A percentile compares a stretch with the other conserved stretches of the same genome.
Conservation (phyloP, 2,797 vertebrate genomes). For the Sebastolobus alascanus region DNA sequence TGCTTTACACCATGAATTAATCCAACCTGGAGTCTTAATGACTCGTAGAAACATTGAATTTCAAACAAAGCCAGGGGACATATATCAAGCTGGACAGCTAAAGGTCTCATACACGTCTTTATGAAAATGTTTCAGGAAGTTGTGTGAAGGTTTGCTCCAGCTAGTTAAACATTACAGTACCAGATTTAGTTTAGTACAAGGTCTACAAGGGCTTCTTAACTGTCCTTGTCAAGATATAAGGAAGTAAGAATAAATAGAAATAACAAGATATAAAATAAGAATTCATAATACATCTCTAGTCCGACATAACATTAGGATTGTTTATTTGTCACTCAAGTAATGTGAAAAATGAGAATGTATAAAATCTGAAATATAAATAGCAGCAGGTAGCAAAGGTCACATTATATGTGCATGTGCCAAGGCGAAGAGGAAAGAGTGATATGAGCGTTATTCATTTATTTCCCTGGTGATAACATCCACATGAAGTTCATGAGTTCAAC, state of each 20-base stretch:
- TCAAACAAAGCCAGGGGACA: conserved; percentile 11
- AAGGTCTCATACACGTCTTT: not conserved
- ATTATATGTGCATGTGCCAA: not conserved
- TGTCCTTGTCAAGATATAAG: not conserved
- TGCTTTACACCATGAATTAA: conserved; percentile 58
- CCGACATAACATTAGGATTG: not conserved
- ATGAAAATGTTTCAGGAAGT: not conserved
- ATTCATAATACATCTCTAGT: not conserved
- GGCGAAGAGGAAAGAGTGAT: not conserved
- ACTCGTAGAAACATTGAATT: conserved; percentile 30
- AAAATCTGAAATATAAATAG: conserved; percentile 15
- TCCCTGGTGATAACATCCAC: conserved; percentile 12
- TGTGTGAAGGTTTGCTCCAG: not conserved
- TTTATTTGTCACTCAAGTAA: not conserved
- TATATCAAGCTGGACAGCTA: not conserved
- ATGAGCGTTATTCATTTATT: conserved; percentile 23
- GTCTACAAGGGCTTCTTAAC: not conserved
- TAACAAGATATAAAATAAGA: not conserved
- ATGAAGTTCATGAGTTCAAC: conserved; percentile 1
- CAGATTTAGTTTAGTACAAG: not conserved
- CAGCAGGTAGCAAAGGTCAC: conserved; percentile 36
- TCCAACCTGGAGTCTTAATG: conserved; percentile 39
- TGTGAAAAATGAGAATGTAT: not conserved
- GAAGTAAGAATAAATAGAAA: conserved; percentile 1
- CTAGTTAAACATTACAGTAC: conserved; percentile 31